These are phyloP conservation scores for Diplazon laetatorius DNA, from an alignment of 2,888 invertebrate genomes.

Conservation along the genomic window DNA sequence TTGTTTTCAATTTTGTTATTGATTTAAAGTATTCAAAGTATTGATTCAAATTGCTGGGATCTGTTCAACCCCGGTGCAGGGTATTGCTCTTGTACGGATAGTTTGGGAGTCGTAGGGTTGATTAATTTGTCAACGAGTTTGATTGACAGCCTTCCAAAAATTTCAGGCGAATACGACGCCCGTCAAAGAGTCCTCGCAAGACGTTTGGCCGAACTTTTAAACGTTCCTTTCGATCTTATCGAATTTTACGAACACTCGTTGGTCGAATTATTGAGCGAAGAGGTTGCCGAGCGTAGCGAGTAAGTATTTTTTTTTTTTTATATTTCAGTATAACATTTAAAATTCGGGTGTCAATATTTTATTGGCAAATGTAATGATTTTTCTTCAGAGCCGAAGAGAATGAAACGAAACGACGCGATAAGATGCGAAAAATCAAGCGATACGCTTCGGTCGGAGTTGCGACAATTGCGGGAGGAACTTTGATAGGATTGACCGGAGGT, in stretches of 20 bases:
- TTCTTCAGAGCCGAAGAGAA: conserved; percentile 83
- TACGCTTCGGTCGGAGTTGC: conserved; percentile 87
- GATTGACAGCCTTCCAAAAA: not conserved
- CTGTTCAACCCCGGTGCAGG: no score
- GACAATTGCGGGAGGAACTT: conserved; percentile 86
- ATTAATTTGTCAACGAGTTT: not conserved
- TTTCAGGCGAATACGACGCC: conserved; percentile 86
- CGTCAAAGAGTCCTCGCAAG: conserved; percentile 85
- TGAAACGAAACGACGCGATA: conserved; percentile 82
- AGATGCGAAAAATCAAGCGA: conserved; percentile 85
- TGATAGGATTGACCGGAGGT: conserved; percentile 87
- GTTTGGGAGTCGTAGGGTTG: no score
- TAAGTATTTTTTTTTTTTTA: conserved; percentile 53
- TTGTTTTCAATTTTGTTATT: no score
- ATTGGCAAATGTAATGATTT: conserved; percentile 27
- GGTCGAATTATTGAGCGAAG: conserved; percentile 83
- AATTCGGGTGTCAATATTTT: not conserved
- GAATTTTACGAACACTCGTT: conserved; percentile 85
- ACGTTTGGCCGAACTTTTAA: conserved; percentile 84
- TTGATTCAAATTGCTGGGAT: no score
- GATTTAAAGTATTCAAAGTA: no score
- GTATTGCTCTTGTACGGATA: no score
- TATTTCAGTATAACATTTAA: no score
- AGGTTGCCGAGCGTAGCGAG: conserved; percentile 66
- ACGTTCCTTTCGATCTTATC: conserved; percentile 84